Evolutionary conservation across 37 sponge, comb jelly and placozoan genomes (phyloP).

Genomic region (Geodia barretti): DNA sequence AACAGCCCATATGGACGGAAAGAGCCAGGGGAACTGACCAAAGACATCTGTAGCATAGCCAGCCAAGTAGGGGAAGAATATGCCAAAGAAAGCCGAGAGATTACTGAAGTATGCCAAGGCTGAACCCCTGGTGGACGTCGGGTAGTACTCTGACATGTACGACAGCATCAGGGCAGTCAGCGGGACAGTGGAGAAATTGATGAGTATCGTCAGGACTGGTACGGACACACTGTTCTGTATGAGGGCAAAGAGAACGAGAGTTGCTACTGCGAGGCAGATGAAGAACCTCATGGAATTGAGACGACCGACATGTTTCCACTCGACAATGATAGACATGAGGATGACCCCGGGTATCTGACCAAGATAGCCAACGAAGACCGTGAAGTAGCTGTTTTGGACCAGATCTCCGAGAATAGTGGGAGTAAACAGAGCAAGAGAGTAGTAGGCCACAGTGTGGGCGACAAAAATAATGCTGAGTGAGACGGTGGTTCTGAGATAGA

Average conservation of each 20-base stretch:
- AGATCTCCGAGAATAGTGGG: background rate
- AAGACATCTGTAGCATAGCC: conserved; percentile 21
- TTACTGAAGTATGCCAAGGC: conserved; percentile 7
- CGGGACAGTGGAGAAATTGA: conserved; percentile 45
- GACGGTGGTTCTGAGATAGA: conserved; percentile 27
- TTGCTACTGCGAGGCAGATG: conserved; percentile 11
- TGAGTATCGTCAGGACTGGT: conserved; percentile 28
- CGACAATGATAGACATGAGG: conserved; percentile 47
- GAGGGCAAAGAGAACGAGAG: conserved; percentile 36
- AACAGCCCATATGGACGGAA: conserved; percentile 21
- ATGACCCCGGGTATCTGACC: conserved; percentile 53
- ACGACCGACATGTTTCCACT: conserved; percentile 57
- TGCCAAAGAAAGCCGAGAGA: background rate
- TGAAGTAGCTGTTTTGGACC: conserved; percentile 39
- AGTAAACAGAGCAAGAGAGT: conserved; percentile 27
- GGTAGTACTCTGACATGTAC: conserved; percentile 52
- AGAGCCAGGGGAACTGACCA: conserved; percentile 31
- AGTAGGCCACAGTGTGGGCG: background rate
- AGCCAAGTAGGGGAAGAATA: conserved; percentile 26
- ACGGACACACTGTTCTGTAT: conserved; percentile 9
- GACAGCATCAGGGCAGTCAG: conserved; percentile 17
- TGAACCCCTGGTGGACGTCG: conserved; percentile 24
- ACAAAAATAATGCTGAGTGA: background rate
- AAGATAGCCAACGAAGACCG: conserved; percentile 18
- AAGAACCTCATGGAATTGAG: conserved; percentile 39